A percentile compares a stretch with the other conserved stretches of the same genome.
Conservation (phyloP, 1,140 invertebrate genomes). For the Drosophila bocki region DNA sequence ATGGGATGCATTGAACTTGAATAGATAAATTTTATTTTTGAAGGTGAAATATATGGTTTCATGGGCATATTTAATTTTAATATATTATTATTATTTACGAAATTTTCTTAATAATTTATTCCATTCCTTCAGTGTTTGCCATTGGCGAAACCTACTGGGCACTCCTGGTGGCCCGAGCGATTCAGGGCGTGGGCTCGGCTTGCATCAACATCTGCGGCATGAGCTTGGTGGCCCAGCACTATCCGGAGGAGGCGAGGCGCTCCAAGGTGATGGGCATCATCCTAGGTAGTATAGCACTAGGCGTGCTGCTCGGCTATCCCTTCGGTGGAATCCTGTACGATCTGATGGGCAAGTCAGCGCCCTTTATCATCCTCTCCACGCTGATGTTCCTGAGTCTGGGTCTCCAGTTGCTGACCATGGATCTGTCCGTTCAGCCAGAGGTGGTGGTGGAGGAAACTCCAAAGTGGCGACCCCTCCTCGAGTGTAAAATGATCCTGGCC, state of each 20-base stretch:
- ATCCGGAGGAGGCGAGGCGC: slow-evolving; percentile 85
- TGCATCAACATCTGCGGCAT: slow-evolving; percentile 92
- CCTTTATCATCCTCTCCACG: slow-evolving; percentile 89
- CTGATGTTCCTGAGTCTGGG: slow-evolving; percentile 87
- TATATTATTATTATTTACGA: neutral
- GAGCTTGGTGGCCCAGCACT: slow-evolving; percentile 87
- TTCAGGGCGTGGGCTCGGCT: slow-evolving; percentile 95
- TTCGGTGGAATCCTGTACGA: slow-evolving; percentile 92
- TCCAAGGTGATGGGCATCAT: slow-evolving; percentile 91
- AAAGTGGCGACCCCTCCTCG: slow-evolving; percentile 87
- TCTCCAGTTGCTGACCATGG: slow-evolving; percentile 76
- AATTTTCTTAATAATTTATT: neutral
- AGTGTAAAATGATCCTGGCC: slow-evolving; percentile 87
- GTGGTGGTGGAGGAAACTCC: slow-evolving; percentile 56
- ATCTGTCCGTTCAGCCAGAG: slow-evolving; percentile 74
- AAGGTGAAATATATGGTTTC: neutral
- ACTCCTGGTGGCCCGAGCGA: slow-evolving; percentile 91
- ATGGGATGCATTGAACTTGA: neutral
- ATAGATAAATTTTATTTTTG: neutral
- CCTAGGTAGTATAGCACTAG: slow-evolving; percentile 92
- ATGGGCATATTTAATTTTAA: neutral
- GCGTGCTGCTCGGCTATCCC: slow-evolving; percentile 92
- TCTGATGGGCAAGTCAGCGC: slow-evolving; percentile 90
- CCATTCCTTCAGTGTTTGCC: slow-evolving; percentile 89
- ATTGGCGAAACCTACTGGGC: slow-evolving; percentile 91